Evolutionary conservation across 2,888 invertebrate genomes (phyloP).

Genomic region (Melieria omissa): DNA sequence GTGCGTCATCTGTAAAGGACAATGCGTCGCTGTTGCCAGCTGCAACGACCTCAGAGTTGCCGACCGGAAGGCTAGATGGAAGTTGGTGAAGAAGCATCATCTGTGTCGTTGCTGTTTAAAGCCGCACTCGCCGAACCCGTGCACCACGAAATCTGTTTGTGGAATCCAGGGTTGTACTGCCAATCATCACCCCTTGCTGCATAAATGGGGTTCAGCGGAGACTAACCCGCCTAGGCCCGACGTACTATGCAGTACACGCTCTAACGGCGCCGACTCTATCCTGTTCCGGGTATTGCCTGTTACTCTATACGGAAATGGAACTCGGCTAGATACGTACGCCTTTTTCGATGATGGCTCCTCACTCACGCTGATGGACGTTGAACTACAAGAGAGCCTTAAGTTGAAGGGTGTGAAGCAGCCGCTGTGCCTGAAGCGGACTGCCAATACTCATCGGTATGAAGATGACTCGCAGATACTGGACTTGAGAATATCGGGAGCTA

Average conservation of each 20-base stretch:
- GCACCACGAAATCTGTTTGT: slow-evolving; percentile 26
- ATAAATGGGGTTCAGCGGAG: slow-evolving; percentile 3
- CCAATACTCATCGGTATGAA: slow-evolving; percentile 37
- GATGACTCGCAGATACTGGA: slow-evolving; percentile 31
- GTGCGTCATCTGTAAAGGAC: too few species aligned
- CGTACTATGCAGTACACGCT: too few species aligned
- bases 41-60: too few species aligned
- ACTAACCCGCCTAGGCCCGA: neutral
- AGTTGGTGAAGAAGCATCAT: slow-evolving; percentile 13
- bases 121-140: slow-evolving; percentile 22
- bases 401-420: slow-evolving; percentile 33
- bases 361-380: slow-evolving; percentile 32
- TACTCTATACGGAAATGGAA: slow-evolving; percentile 33
- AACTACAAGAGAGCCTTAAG: slow-evolving; percentile 25
- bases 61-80: too few species aligned
- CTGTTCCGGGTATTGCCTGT: slow-evolving; percentile 41
- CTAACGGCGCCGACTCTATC: slow-evolving; percentile 7
- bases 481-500: slow-evolving; percentile 31
- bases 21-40: too few species aligned
- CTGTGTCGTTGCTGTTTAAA: slow-evolving; percentile 32
- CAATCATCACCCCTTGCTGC: slow-evolving; percentile 30
- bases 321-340: slow-evolving; percentile 38
- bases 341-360: slow-evolving; percentile 40
- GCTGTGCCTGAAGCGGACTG: slow-evolving; percentile 39
- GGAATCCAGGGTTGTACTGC: slow-evolving; percentile 23